Base-by-base conservation (phyloP, 2,113 vertebrate species). In the Alosa alosa region DNA sequence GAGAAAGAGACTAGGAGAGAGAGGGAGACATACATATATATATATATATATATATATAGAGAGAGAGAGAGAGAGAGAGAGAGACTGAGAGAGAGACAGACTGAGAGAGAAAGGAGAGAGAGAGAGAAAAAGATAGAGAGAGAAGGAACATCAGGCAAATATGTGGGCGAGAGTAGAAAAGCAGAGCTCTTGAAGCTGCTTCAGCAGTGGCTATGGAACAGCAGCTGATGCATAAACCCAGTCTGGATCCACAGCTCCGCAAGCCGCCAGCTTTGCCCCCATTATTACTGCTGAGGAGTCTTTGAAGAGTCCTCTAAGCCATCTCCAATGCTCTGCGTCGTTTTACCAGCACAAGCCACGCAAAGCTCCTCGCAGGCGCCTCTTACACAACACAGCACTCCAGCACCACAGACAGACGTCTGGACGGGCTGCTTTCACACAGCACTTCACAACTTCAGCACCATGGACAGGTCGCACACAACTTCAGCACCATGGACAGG, bases 121-220 rank as follows among this genome's bases (percentile, higher is more conserved):
- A 31, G 31, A 31, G 0, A 68, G 25, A 64, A 20, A 64, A 3
- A 64, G 57, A 64, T 75, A 85, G 47, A 88, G 41, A 47, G 36
- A 86, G 15, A 78, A 25, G 6, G 78, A 50, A 81, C 82, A 81
- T 78, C 11, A 49, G 82, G 83, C 86, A 64, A 89, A 87, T 81
- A 85, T 72, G 82, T 72, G 47, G 64, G 72, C 46, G 52, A 86
- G 78, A 87, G 72, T 9, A 50, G 60, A 10, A 41, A 39, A 31
- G 11, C 13, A 41, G 72, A 78, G 72, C 82, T 82, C 72, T 81
- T 87, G 85, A 86, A 86, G 85, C 84, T 75, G 55, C 82, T 88
- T 86, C 82, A 86, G 39, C 82, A 7, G 78, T 83, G 45, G 49
- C 41, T 44, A 57, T 83, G 45, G 81, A 46, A 83, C 78, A 78